phyloP scores from a whole-genome alignment of 2,797 vertebrate genomes.

The Thripadectes ignobilis region DNA sequence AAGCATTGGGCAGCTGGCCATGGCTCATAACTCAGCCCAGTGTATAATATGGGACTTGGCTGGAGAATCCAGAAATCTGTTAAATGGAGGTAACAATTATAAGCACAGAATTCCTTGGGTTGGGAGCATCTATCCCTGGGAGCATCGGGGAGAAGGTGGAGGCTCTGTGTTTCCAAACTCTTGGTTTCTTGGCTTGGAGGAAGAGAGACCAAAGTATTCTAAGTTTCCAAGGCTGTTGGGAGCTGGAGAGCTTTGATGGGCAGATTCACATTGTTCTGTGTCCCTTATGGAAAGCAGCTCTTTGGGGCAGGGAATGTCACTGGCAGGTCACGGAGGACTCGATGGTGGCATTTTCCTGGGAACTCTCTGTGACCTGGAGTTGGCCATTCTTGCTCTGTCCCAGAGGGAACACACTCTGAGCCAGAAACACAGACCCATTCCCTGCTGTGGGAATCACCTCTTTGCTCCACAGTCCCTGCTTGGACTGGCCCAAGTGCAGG shows the following conservation, averaged over 20 bases:
- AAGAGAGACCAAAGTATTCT: neutral
- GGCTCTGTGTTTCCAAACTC: neutral
- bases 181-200: neutral
- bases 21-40: constrained; percentile 54
- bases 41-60: constrained; percentile 28
- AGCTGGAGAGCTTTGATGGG: neutral
- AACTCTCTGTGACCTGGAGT: neutral
- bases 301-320: neutral
- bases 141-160: neutral
- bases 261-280: neutral
- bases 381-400: neutral
- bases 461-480: neutral
- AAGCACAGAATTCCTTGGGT: neutral
- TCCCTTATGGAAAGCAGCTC: neutral
- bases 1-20: constrained; percentile 64
- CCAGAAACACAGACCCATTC: neutral
- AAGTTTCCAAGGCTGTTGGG: neutral
- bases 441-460: neutral
- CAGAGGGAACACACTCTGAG: neutral
- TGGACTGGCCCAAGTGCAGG: neutral
- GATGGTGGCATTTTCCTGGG: neutral
- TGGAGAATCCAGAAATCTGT: constrained; percentile 45
- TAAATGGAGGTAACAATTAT: constrained; percentile 13
- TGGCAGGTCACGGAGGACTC: neutral
- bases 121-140: neutral